Conservation (phyloP, 2,113 vertebrate genomes). For the Coracopsis vasa region DNA sequence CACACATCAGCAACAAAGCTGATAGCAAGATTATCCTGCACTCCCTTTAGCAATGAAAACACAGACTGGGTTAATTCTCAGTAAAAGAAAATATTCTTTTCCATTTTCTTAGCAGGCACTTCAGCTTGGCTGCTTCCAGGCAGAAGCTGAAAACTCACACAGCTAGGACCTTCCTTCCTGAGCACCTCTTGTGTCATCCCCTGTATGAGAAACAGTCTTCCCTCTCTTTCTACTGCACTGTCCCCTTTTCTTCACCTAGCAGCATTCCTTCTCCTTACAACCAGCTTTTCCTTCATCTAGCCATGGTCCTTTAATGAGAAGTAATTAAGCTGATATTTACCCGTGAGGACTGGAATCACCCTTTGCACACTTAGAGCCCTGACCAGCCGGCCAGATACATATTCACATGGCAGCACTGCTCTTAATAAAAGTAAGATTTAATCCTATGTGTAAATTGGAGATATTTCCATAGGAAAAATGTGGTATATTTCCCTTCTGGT, state of each 20-base stretch:
- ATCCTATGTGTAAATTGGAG: not conserved
- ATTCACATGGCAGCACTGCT: not conserved
- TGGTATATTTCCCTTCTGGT: not conserved
- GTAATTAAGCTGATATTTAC: not conserved
- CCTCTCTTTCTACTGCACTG: not conserved
- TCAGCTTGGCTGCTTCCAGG: not conserved
- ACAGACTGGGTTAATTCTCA: not conserved
- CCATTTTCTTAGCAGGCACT: constrained; percentile 1
- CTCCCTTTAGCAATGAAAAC: not conserved
- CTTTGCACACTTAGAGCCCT: not conserved
- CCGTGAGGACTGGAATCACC: not conserved
- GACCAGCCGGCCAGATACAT: rapidly evolving
- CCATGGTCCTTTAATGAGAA: not conserved
- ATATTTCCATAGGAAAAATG: not conserved
- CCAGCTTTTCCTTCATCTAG: not conserved
- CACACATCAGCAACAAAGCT: not conserved
- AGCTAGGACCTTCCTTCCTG: not conserved
- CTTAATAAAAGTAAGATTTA: not conserved
- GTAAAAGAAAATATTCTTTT: constrained; percentile 10
- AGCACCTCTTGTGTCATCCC: not conserved
- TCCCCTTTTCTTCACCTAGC: not conserved
- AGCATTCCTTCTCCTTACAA: not conserved
- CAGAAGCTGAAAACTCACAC: not conserved
- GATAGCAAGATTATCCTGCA: constrained; percentile 1
- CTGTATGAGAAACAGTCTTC: not conserved